A percentile compares a stretch with the other conserved stretches of the same genome.
Evolutionary conservation across 1,140 invertebrate species (phyloP).

Genomic region (Cydia splendana): DNA sequence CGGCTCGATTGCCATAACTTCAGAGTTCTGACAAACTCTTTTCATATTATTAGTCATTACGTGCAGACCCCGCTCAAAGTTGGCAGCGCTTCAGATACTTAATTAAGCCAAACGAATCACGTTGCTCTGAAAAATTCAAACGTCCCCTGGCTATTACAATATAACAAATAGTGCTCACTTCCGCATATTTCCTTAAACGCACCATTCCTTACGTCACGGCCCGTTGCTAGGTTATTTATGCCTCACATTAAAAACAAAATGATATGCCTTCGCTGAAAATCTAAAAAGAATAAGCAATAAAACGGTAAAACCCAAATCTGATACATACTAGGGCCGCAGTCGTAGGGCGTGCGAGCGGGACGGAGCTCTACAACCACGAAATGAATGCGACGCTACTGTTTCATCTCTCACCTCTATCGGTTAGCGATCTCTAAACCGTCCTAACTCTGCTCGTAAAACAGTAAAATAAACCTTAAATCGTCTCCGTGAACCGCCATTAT

Average conservation of each 20-base stretch:
- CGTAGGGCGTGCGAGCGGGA: constrained; percentile 69
- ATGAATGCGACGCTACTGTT: constrained; percentile 78
- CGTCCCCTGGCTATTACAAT: constrained; percentile 44
- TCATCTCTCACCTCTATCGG: constrained; percentile 80
- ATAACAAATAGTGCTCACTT: constrained; percentile 62
- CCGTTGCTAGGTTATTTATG: constrained; percentile 74
- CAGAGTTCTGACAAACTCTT: constrained; percentile 28
- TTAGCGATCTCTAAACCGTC: constrained; percentile 72
- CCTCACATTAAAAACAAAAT: constrained; percentile 78
- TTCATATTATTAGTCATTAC: constrained; percentile 19
- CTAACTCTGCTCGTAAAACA: constrained; percentile 69
- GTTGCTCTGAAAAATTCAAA: constrained; percentile 8
- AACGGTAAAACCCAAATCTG: constrained; percentile 80
- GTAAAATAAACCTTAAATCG: constrained; percentile 66
- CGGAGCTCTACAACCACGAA: constrained; percentile 66
- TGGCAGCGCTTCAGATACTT: constrained; percentile 20
- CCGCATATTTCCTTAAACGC: constrained; percentile 68
- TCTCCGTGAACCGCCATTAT: constrained; percentile 57
- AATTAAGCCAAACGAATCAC: constrained; percentile 21
- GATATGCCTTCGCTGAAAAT: constrained; percentile 79
- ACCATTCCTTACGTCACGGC: constrained; percentile 71
- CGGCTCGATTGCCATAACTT: constrained; percentile 20
- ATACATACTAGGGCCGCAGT: constrained; percentile 77
- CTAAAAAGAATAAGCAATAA: constrained; percentile 81
- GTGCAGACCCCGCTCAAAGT: not conserved